phyloP scores from a whole-genome alignment of 1,140 invertebrate genomes.

The Wiebesia pumilae region DNA sequence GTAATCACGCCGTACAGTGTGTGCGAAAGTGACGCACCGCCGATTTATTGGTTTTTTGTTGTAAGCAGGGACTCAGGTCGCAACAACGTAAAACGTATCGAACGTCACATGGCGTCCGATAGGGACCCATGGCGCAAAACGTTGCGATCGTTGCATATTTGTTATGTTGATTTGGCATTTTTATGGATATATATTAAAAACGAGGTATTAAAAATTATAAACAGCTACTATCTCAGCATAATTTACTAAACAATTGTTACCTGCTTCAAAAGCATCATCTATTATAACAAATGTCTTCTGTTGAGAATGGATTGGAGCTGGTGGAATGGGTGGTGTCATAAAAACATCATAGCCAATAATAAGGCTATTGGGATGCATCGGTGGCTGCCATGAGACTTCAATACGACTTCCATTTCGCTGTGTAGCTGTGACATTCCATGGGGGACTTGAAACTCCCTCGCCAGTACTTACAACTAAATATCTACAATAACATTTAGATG shows the following conservation, averaged over 20 bases:
- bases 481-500: neutral
- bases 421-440: slow-evolving; percentile 78
- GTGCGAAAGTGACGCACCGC: too few species aligned
- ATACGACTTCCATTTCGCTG: slow-evolving; percentile 81
- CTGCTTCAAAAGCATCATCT: slow-evolving; percentile 77
- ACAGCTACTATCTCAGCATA: too few species aligned
- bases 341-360: slow-evolving; percentile 81
- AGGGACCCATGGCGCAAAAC: too few species aligned
- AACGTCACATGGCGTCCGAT: too few species aligned
- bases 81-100: too few species aligned
- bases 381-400: slow-evolving; percentile 81
- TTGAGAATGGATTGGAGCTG: slow-evolving; percentile 60
- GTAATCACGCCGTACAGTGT: too few species aligned
- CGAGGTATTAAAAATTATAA: too few species aligned
- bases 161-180: too few species aligned
- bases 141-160: too few species aligned
- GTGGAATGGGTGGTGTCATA: slow-evolving; percentile 77
- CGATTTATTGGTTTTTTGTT: too few species aligned
- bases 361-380: slow-evolving; percentile 78
- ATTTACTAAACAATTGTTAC: slow-evolving; percentile 64
- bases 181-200: too few species aligned
- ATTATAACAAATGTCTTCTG: slow-evolving; percentile 73
- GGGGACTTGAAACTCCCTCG: slow-evolving; percentile 81
- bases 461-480: slow-evolving; percentile 79
- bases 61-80: too few species aligned